Evolutionary conservation across 2,113 vertebrate species (phyloP).

Genomic region (Heteronetta atricapilla): DNA sequence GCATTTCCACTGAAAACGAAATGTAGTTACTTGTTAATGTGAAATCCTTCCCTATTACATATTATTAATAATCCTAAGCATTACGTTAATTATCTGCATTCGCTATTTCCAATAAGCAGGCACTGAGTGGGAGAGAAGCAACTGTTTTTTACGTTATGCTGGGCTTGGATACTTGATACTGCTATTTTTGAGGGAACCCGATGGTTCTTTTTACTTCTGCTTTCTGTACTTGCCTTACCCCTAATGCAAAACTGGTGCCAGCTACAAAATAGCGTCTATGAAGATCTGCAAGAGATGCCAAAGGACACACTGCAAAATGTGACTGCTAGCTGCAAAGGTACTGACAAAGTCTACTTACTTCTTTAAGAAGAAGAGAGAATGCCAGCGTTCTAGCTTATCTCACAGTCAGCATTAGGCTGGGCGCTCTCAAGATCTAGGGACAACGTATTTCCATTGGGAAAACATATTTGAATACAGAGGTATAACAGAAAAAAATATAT

Average conservation of each 20-base stretch:
- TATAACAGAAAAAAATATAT: background rate
- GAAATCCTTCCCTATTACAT: background rate
- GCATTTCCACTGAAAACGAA: background rate
- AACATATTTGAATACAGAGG: background rate
- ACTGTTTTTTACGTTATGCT: background rate
- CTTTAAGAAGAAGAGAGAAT: background rate
- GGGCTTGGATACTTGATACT: background rate
- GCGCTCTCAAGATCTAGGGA: background rate
- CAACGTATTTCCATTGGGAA: background rate
- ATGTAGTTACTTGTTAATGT: background rate
- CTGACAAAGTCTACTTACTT: background rate
- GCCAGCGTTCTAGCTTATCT: accelerated
- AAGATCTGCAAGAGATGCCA: background rate
- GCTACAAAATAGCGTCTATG: background rate
- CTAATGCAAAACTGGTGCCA: background rate
- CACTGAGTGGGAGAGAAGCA: background rate
- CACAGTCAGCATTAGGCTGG: background rate
- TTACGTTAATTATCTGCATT: background rate
- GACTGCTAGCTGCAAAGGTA: background rate
- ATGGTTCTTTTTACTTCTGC: background rate
- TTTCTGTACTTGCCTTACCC: background rate
- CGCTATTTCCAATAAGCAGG: background rate
- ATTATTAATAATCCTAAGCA: background rate
- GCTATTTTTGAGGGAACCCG: background rate
- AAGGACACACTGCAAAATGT: background rate